phyloP scores from a whole-genome alignment of 1,140 invertebrate species.

The Ganaspis sp. region DNA sequence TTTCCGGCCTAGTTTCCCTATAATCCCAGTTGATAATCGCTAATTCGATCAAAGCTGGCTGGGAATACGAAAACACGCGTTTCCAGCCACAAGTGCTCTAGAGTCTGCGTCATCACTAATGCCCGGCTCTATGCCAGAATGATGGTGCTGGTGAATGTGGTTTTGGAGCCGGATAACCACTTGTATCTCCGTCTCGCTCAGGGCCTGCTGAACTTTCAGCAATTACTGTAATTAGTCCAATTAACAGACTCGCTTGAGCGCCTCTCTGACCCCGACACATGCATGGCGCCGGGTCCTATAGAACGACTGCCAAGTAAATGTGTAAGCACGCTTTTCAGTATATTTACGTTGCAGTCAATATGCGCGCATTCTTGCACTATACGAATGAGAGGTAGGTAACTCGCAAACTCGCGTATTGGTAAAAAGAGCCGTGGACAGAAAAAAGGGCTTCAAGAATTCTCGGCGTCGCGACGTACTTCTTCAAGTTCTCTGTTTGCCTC shows the following conservation, averaged over 20 bases:
- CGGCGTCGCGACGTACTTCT: too few relatives aligned
- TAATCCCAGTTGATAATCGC: constrained; percentile 49
- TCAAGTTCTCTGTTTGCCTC: too few relatives aligned
- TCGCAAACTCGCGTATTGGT: too few relatives aligned
- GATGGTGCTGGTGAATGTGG: constrained; percentile 60
- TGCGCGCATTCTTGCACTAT: too few relatives aligned
- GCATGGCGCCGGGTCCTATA: constrained; percentile 48
- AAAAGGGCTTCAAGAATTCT: too few relatives aligned
- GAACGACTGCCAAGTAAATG: background rate
- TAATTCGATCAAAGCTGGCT: constrained; percentile 54
- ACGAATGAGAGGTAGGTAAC: too few relatives aligned
- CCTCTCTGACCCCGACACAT: constrained; percentile 59
- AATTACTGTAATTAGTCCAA: constrained; percentile 77
- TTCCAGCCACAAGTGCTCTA: constrained; percentile 60
- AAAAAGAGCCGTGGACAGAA: too few relatives aligned
- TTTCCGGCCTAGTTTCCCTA: background rate
- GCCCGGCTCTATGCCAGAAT: constrained; percentile 59
- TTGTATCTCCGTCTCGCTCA: constrained; percentile 59
- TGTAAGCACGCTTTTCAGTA: too few relatives aligned
- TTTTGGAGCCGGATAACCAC: constrained; percentile 65
- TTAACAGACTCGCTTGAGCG: constrained; percentile 75
- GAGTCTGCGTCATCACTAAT: constrained; percentile 66
- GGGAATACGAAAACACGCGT: constrained; percentile 64
- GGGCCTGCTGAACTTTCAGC: constrained; percentile 74
- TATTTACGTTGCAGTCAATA: too few relatives aligned